These are phyloP conservation scores for Elmis aenea DNA, from an alignment of 2,888 invertebrate species.

Conservation along the genomic window DNA sequence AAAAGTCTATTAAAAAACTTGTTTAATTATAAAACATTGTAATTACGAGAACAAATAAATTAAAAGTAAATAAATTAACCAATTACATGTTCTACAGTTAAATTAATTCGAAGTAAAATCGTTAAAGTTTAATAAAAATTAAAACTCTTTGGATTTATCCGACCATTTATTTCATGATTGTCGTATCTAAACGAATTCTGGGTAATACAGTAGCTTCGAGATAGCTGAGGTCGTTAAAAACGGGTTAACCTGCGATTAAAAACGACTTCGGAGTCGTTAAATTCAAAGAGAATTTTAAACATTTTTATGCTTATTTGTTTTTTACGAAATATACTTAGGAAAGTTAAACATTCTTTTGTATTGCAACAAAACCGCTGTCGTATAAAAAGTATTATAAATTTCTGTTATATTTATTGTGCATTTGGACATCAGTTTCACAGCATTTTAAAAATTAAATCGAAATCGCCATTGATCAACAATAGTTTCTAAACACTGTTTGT, in stretches of 20 bases:
- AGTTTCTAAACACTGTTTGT: too few species aligned
- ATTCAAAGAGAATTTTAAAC: constrained; percentile 9
- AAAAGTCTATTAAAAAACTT: too few species aligned
- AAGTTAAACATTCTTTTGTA: too few species aligned
- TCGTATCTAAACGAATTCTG: constrained; percentile 10
- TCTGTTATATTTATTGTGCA: too few species aligned
- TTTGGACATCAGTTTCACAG: too few species aligned
- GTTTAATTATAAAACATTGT: too few species aligned
- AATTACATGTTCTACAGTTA: constrained; percentile 11
- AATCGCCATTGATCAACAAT: too few species aligned
- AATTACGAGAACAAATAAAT: constrained; percentile 14
- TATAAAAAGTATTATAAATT: too few species aligned
- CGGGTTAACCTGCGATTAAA: constrained; percentile 3
- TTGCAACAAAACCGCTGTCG: too few species aligned
- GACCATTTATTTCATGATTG: constrained; percentile 10
- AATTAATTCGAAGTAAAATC: constrained; percentile 17
- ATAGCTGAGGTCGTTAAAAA: constrained; percentile 12
- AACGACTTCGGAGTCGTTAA: constrained; percentile 9
- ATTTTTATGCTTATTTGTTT: constrained; percentile 8
- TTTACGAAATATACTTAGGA: too few species aligned
- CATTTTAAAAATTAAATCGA: too few species aligned
- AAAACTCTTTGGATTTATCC: constrained; percentile 12
- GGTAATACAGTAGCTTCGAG: constrained; percentile 11
- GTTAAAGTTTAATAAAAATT: constrained; percentile 16
- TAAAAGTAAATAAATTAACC: constrained; percentile 16